phyloP scores from a whole-genome alignment of 2,113 vertebrate species.

The Phasianus colchicus region DNA sequence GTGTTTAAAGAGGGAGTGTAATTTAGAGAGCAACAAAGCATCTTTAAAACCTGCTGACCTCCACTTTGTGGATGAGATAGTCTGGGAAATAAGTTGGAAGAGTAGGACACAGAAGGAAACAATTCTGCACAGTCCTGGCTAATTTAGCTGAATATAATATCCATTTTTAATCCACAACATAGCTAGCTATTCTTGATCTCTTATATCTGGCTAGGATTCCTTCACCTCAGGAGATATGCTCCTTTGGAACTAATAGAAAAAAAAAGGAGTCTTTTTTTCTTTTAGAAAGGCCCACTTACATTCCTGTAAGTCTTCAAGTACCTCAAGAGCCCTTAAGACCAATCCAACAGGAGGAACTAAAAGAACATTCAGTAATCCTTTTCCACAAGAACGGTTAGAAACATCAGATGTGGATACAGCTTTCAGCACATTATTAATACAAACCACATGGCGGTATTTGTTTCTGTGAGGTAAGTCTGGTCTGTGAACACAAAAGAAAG shows the following conservation, averaged over 20 bases:
- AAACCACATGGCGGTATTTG: not conserved
- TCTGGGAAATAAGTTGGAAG: not conserved
- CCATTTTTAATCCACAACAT: not conserved
- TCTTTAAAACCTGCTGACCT: not conserved
- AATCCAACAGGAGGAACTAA: not conserved
- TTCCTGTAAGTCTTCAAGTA: conserved; percentile 26
- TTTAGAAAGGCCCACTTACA: not conserved
- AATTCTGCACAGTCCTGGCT: not conserved
- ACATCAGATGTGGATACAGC: not conserved
- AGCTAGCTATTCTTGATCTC: not conserved
- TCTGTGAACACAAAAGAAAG: not conserved
- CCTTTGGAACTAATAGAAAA: not conserved
- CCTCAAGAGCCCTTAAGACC: not conserved
- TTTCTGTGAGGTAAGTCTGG: conserved; percentile 38
- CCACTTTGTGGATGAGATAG: not conserved
- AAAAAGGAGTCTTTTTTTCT: not conserved
- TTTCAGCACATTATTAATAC: conserved; percentile 25
- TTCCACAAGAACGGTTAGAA: not conserved
- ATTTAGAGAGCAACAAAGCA: not conserved
- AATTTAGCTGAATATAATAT: not conserved
- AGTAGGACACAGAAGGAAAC: not conserved
- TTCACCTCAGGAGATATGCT: accelerated
- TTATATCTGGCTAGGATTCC: not conserved
- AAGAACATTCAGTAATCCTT: conserved; percentile 4
- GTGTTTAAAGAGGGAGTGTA: not conserved